These are phyloP conservation scores for Brotula barbata DNA, from an alignment of 2,797 vertebrate species.

Conservation along the genomic window DNA sequence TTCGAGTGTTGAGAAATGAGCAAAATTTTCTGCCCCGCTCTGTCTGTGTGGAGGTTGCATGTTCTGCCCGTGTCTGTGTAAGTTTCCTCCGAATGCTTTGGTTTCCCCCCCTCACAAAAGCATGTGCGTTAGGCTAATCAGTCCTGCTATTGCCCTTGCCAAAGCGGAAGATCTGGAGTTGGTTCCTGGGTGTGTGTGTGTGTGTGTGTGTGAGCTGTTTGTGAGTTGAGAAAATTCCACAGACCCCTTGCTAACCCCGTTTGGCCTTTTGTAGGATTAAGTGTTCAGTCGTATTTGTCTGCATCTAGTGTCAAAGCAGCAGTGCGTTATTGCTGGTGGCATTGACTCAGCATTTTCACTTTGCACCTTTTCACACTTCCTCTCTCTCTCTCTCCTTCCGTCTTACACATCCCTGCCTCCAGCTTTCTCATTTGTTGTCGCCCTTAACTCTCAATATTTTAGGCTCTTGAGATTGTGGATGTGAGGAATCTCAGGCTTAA, in stretches of 20 bases:
- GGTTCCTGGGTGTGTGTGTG: slow-evolving; percentile 2
- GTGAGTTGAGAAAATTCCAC: slow-evolving; percentile 25
- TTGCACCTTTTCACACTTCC: slow-evolving; percentile 29
- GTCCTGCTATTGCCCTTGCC: too few relatives aligned
- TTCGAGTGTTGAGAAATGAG: too few relatives aligned
- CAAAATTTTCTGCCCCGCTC: too few relatives aligned
- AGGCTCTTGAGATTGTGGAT: slow-evolving; percentile 21
- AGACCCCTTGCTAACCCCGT: slow-evolving; percentile 27
- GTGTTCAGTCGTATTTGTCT: slow-evolving; percentile 41
- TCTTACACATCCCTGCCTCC: too few relatives aligned
- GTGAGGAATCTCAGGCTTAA: slow-evolving; percentile 17
- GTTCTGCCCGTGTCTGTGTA: slow-evolving; percentile 5
- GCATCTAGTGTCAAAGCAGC: slow-evolving; percentile 64
- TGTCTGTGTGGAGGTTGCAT: slow-evolving; percentile 7
- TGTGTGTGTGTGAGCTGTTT: slow-evolving; percentile 6
- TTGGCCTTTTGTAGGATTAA: slow-evolving; percentile 50
- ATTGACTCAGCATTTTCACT: slow-evolving; percentile 64
- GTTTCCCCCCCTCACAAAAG: too few relatives aligned
- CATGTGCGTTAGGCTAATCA: too few relatives aligned
- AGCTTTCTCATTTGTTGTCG: slow-evolving; percentile 18
- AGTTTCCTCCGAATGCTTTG: not conserved
- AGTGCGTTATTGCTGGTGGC: slow-evolving; percentile 34
- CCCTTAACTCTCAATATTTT: slow-evolving; percentile 34
- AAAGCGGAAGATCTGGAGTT: too few relatives aligned
- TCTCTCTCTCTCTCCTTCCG: too few relatives aligned